Evolutionary conservation across 2,113 vertebrate genomes (phyloP), one percentile per base, ranked within the genome.

Genomic region (Conger conger): DNA sequence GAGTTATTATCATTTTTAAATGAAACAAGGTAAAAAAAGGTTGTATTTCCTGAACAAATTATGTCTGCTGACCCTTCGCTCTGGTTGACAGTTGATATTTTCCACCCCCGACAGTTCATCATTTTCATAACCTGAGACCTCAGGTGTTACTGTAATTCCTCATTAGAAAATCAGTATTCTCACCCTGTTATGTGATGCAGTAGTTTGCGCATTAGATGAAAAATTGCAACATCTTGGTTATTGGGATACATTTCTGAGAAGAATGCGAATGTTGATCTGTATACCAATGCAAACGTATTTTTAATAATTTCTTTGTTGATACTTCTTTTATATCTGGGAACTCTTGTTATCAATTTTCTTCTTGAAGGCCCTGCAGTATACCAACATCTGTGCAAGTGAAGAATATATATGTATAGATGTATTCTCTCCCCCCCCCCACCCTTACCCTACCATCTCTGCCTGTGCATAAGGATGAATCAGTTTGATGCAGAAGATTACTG

Each of bases 391-490:
- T 23, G 13, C 3, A 18, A 40, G 40, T 18, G 50, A 16, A 53
- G 50, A 54, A 85, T 4, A 7, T 78, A 78, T 76, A 40, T 86
- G 86, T 35, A 73, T 80, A 77, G 79, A 50, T 86, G 0, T 33
- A 1, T 73, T 27, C 2, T 13, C 9, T 11, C 33, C 57, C 57
- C 23, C 27, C 20, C 1, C 20, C 4, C 8, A 27, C 23, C 27
- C 20, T 63, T 4, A 11, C 50, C 53, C 63, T 60, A n/a, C n/a
- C n/a, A 16, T 77, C 38, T 78, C 68, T 0, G 57, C 35, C 73
- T 36, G 7, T 1, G 45, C 82, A 87, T 86, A 89, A 87, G 63
- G 81, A 85, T 86, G 80, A 82, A 86, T 38, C 85, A 53, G 88
- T 84, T 82, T 83, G 35, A 78, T 84, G 35, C 23, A 35, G 68